Percentiles rank a stretch among this genome's conserved stretches.
These are phyloP conservation scores for Centropus unirufus DNA, from an alignment of 2,113 vertebrate species.

Conservation along the genomic window DNA sequence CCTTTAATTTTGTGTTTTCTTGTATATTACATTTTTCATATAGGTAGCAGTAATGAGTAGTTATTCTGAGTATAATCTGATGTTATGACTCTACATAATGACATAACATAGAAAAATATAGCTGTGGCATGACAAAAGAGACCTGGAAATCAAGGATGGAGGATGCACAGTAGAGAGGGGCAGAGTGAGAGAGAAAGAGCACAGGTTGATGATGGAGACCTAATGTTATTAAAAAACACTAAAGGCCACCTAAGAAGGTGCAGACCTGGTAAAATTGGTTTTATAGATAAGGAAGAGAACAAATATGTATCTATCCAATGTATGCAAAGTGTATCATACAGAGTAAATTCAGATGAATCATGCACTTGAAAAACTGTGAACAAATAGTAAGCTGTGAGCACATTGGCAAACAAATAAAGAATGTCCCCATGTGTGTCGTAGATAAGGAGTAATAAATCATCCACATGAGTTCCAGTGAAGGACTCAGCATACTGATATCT, in stretches of 20 bases:
- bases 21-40: neutral
- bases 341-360: neutral
- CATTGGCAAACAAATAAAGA: neutral
- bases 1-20: neutral
- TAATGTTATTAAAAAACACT: neutral
- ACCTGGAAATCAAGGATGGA: neutral
- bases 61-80: neutral
- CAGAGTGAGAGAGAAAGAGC: neutral
- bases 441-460: neutral
- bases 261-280: neutral
- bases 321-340: accelerated
- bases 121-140: neutral
- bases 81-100: neutral
- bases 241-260: neutral
- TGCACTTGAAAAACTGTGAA: neutral
- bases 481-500: neutral
- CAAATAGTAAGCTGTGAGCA: neutral
- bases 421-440: neutral
- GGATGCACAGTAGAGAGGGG: neutral
- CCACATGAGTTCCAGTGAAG: neutral
- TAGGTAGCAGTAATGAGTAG: neutral
- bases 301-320: neutral
- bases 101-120: neutral
- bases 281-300: neutral
- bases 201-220: neutral